Percentiles rank a stretch among this genome's conserved stretches.
Evolutionary conservation across 2,113 vertebrate genomes (phyloP).

Genomic region (Agelaius tricolor): DNA sequence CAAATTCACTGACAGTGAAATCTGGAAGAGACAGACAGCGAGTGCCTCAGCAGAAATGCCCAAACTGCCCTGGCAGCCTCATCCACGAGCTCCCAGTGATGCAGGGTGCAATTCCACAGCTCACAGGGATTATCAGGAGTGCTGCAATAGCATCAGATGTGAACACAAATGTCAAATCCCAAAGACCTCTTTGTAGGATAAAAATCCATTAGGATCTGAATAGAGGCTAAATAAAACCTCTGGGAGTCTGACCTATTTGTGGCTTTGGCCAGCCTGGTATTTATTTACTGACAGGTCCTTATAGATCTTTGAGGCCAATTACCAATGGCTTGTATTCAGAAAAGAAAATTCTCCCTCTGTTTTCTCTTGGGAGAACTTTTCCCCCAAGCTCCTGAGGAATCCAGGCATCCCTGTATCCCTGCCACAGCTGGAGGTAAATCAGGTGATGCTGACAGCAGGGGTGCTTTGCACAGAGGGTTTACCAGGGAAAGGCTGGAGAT

Average conservation of each 20-base stretch:
- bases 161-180: neutral
- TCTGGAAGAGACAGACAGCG: neutral
- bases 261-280: neutral
- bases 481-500: neutral
- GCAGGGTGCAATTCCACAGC: neutral
- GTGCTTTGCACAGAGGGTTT: fast-evolving
- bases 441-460: fast-evolving
- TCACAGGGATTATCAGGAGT: neutral
- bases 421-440: fast-evolving
- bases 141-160: neutral
- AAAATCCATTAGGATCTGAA: neutral
- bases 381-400: fast-evolving
- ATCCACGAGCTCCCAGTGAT: fast-evolving
- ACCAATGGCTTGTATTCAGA: neutral
- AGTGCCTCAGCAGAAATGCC: neutral
- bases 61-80: neutral
- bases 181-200: neutral
- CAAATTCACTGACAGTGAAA: neutral
- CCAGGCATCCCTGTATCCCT: neutral
- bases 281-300: neutral
- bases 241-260: neutral
- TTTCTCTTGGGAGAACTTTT: neutral
- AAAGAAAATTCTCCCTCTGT: neutral
- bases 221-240: neutral
- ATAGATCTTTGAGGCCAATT: neutral